Conservation (phyloP, 2,113 vertebrate species). For the Nymphicus hollandicus region DNA sequence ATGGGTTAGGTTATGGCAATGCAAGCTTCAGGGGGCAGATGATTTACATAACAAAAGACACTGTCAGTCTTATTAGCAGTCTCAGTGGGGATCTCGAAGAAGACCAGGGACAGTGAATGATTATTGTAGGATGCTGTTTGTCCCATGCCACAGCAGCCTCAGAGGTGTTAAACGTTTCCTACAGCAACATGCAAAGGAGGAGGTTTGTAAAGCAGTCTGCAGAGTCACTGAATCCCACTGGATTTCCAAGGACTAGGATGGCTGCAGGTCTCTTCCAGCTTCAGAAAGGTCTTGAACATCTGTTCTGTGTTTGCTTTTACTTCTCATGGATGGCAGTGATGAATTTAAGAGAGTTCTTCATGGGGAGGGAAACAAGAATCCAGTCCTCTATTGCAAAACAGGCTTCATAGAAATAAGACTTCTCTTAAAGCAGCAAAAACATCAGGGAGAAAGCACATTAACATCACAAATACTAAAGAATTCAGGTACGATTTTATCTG, state of each 20-base stretch:
- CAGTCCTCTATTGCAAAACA: neutral
- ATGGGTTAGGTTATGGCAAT: neutral
- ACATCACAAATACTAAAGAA: neutral
- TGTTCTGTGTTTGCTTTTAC: neutral
- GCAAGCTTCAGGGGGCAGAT: neutral
- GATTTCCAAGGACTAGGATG: neutral
- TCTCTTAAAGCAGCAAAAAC: neutral
- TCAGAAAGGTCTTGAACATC: neutral
- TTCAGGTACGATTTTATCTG: neutral
- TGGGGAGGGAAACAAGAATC: neutral
- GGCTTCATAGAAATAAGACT: neutral
- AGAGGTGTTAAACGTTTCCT: accelerated
- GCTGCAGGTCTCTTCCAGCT: neutral
- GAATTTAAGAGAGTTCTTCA: neutral
- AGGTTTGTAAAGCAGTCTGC: neutral
- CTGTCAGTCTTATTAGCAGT: neutral
- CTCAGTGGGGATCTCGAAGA: neutral
- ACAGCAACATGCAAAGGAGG: neutral
- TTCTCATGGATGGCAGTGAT: neutral
- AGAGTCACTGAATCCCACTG: neutral
- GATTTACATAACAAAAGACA: neutral
- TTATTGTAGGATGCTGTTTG: neutral
- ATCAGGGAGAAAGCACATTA: neutral
- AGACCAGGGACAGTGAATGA: neutral
- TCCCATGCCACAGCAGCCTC: neutral